Base-by-base conservation (phyloP, 2,113 vertebrate species). In the Megaleporinus macrocephalus region DNA sequence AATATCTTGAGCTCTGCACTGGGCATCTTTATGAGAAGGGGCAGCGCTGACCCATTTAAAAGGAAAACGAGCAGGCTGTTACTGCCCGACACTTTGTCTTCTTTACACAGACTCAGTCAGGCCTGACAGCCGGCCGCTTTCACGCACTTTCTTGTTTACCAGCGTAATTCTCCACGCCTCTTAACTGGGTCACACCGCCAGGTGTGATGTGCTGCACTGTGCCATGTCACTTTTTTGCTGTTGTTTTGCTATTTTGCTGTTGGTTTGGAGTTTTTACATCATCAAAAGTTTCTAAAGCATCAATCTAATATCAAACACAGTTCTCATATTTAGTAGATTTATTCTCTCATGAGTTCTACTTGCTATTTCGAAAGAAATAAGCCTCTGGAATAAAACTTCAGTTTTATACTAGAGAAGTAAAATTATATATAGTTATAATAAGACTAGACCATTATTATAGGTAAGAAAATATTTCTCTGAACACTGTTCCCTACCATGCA, bases 131-230 rank as follows among this genome's bases (percentile, higher is more conserved):
- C 30, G 65, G 22, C 59, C 55, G 63, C 72, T 33, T 68, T 82
- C 51, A 69, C 15, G 75, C 80, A 82, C 71, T 51, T 29, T 14
- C 75, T 82, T 71, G 70, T 69, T 76, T 77, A 82, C 76, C 47
- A 26, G 27, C 11, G 24, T 47, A 13, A 65, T 18, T 41, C 26
- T 44, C 51, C 18, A 5, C 41, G 33, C 51, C 73, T 76, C 65
- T 71, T 69, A 82, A 82, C 73, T 76, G 44, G 80, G 80, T 76
- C 73, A 82, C 33, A 70, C n/a, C 47, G n/a, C 44, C 62, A 76
- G 73, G 73, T 70, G 73, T 22, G 73, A 63, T 70, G 73, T 22
- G 53, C 16, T 51, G 49, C 49, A 51, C 13, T 18, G 14, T 16
- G 49, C 49, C 49, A 51, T 51, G 49, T 4, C 20, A 55, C 4